These are phyloP conservation scores for Parnassius orleans DNA, from an alignment of 2,888 invertebrate genomes.

Conservation along the genomic window DNA sequence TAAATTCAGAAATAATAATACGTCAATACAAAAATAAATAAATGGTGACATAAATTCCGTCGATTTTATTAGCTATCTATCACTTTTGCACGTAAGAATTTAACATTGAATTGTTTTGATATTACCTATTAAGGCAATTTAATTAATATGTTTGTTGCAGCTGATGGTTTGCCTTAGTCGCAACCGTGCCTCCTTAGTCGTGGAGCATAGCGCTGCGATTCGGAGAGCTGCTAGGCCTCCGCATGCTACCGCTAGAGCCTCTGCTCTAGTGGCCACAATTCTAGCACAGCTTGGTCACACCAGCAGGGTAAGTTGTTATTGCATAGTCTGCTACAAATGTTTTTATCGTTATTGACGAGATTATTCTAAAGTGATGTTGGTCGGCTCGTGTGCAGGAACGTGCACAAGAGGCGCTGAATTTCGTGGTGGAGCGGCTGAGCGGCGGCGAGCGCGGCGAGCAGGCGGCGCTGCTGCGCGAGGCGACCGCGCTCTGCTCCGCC, in stretches of 20 bases:
- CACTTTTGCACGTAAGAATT: too few species aligned
- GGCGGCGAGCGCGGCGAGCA: slow-evolving; percentile 87
- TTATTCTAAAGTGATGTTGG: background rate
- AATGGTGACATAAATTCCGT: too few species aligned
- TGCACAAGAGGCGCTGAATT: slow-evolving; percentile 90
- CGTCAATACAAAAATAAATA: too few species aligned
- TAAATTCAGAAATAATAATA: too few species aligned
- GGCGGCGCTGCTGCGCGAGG: slow-evolving; percentile 88
- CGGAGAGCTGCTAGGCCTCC: slow-evolving; percentile 81
- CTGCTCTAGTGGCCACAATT: slow-evolving; percentile 85
- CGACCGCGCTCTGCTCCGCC: slow-evolving; percentile 89
- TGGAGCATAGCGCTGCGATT: slow-evolving; percentile 86
- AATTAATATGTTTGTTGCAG: slow-evolving; percentile 37
- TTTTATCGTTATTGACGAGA: background rate
- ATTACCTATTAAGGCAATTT: too few species aligned
- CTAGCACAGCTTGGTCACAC: slow-evolving; percentile 87
- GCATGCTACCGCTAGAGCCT: slow-evolving; percentile 83
- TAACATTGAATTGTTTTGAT: too few species aligned
- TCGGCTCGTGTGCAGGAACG: slow-evolving; percentile 78
- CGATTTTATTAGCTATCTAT: too few species aligned
- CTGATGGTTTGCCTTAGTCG: slow-evolving; percentile 89
- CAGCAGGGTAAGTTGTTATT: slow-evolving; percentile 76
- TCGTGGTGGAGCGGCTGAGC: slow-evolving; percentile 87
- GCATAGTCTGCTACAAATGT: background rate
- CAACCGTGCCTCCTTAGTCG: slow-evolving; percentile 84